These are phyloP conservation scores for Trematocara zebra DNA, from an alignment of 2,113 vertebrate genomes.

Conservation along the genomic window DNA sequence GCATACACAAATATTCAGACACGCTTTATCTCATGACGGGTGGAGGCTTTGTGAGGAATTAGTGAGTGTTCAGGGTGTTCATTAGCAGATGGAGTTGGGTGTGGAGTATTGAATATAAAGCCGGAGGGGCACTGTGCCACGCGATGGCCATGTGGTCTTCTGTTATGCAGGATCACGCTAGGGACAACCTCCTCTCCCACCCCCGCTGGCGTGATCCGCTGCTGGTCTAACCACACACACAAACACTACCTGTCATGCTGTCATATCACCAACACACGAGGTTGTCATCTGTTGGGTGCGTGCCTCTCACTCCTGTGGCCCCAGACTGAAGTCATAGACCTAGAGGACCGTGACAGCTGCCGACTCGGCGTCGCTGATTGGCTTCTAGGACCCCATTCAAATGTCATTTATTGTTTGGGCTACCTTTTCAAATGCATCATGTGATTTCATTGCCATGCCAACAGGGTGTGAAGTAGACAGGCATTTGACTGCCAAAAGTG, in stretches of 20 bases:
- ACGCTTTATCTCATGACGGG: background rate
- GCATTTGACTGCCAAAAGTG: slow-evolving; percentile 19
- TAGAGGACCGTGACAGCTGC: background rate
- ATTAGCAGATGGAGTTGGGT: slow-evolving; percentile 53
- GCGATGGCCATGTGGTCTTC: slow-evolving; percentile 47
- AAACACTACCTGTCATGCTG: slow-evolving; percentile 7
- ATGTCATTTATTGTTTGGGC: slow-evolving; percentile 42
- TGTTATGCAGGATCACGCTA: slow-evolving; percentile 45
- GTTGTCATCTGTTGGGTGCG: slow-evolving; percentile 30
- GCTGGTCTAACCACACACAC: background rate
- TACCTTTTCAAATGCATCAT: slow-evolving; percentile 32
- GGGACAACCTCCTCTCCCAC: slow-evolving; percentile 24
- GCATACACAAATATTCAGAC: background rate
- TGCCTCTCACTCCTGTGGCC: slow-evolving; percentile 23
- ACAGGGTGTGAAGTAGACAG: slow-evolving; percentile 42
- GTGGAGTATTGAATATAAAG: slow-evolving; percentile 36
- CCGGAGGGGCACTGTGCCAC: slow-evolving; percentile 35
- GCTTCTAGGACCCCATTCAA: slow-evolving; percentile 13
- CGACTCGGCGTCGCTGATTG: slow-evolving; percentile 1
- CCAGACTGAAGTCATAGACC: background rate
- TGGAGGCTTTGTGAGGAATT: background rate
- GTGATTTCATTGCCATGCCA: slow-evolving; percentile 46
- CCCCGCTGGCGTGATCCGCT: slow-evolving; percentile 45
- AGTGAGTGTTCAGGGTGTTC: background rate
- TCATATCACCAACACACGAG: slow-evolving; percentile 35